Conservation (phyloP, 35 echinoderm and acorn worm species). For the Chiridota heheva region DNA sequence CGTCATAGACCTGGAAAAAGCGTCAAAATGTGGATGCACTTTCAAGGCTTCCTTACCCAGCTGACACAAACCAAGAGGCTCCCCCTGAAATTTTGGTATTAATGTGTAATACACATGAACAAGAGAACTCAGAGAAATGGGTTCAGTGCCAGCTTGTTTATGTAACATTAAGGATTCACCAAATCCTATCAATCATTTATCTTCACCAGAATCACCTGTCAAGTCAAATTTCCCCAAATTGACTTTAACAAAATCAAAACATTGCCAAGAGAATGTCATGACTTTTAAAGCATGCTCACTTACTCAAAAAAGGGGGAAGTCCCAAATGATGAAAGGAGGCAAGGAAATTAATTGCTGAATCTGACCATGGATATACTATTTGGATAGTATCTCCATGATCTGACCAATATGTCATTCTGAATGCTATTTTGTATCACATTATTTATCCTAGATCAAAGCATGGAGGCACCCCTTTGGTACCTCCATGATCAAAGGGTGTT, state of each 20-base stretch:
- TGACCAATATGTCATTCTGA: slow-evolving; percentile 25
- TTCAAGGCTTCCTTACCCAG: neutral
- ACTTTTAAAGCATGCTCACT: neutral
- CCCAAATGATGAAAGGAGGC: slow-evolving; percentile 8
- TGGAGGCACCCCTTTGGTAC: no score
- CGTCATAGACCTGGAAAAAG: slow-evolving; percentile 29
- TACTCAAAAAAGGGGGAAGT: neutral
- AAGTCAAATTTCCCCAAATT: neutral
- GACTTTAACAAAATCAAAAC: neutral
- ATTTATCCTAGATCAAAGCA: slow-evolving; percentile 30
- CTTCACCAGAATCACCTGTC: neutral
- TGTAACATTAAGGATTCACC: neutral
- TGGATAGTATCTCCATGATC: no score
- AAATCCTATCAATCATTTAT: neutral
- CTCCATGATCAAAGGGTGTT: slow-evolving; percentile 29
- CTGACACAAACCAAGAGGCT: neutral
- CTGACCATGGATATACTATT: no score
- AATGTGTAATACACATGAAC: no score
- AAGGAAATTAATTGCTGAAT: slow-evolving; percentile 12
- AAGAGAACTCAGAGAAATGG: neutral
- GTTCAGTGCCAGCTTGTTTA: slow-evolving; percentile 17
- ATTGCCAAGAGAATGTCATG: slow-evolving; percentile 14
- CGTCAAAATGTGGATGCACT: slow-evolving; percentile 36
- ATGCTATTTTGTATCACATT: slow-evolving; percentile 24
- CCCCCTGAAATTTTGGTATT: neutral